Evolutionary conservation across 2,888 invertebrate species (phyloP).

Genomic region (Melangyna quadrimaculata): DNA sequence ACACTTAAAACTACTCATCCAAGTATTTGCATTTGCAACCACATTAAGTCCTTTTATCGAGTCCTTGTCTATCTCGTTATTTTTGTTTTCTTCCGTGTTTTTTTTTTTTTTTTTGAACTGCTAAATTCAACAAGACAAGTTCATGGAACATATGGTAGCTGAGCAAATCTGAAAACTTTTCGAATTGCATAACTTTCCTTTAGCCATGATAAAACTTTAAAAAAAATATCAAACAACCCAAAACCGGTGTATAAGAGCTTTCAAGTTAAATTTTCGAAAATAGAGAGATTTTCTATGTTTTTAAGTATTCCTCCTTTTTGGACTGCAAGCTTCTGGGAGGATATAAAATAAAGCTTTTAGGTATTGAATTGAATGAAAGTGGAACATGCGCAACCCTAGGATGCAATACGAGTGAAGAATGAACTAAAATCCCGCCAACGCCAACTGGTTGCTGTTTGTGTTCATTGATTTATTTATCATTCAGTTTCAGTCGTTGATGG

Average conservation of each 20-base stretch:
- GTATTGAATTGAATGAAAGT: slow-evolving; percentile 34
- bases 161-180: slow-evolving; percentile 21
- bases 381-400: slow-evolving; percentile 8
- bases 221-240: neutral
- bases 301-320: neutral
- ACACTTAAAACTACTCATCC: slow-evolving; percentile 23
- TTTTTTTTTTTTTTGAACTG: slow-evolving; percentile 10
- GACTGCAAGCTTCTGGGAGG: slow-evolving; percentile 1
- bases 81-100: neutral
- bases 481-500: slow-evolving; percentile 3
- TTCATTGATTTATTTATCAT: slow-evolving; percentile 10
- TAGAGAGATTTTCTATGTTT: slow-evolving; percentile 55
- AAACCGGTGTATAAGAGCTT: neutral
- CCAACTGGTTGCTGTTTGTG: slow-evolving; percentile 56
- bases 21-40: slow-evolving; percentile 58
- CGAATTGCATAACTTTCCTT: slow-evolving; percentile 46
- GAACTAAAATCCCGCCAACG: slow-evolving; percentile 57
- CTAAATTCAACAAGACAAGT: slow-evolving; percentile 48
- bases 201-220: slow-evolving; percentile 6
- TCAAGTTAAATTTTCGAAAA: neutral
- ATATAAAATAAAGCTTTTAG: neutral
- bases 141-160: slow-evolving; percentile 52
- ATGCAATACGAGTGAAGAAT: slow-evolving; percentile 47
- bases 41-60: slow-evolving; percentile 45
- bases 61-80: slow-evolving; percentile 24